phyloP scores from a whole-genome alignment of 2,797 vertebrate genomes.

The Arnoldichthys spilopterus region DNA sequence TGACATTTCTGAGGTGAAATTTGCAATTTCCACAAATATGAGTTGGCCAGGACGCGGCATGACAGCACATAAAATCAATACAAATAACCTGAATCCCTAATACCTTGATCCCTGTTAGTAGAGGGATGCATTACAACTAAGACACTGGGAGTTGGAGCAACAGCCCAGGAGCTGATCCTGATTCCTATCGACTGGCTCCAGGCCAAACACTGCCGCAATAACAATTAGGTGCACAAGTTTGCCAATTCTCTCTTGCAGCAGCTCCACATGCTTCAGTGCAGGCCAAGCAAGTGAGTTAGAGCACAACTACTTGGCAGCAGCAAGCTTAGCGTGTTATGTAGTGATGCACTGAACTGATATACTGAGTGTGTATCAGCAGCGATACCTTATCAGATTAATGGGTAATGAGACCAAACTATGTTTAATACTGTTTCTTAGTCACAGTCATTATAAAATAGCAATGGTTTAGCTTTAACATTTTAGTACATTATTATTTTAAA shows the following conservation, averaged over 20 bases:
- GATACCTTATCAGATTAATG: not conserved
- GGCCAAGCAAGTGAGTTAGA: conserved; percentile 59
- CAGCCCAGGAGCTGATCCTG: conserved; percentile 74
- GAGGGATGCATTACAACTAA: conserved; percentile 92
- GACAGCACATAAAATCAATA: conserved; percentile 99
- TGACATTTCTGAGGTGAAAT: conserved; percentile 99
- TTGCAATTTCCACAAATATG: conserved; percentile 98
- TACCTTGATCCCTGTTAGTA: conserved; percentile 97
- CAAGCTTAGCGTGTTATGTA: conserved; percentile 43
- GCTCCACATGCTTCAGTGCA: conserved; percentile 55
- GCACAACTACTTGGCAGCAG: conserved; percentile 77
- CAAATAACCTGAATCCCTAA: conserved; percentile 99
- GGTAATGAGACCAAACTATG: not conserved
- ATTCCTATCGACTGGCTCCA: conserved; percentile 87
- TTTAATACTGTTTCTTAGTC: not conserved
- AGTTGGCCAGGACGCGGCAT: conserved; percentile 89
- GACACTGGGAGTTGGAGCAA: conserved; percentile 79
- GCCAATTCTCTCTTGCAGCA: conserved; percentile 71
- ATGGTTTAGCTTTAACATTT: not conserved
- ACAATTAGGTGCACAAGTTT: conserved; percentile 84
- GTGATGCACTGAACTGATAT: not conserved
- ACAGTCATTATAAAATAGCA: too few relatives aligned
- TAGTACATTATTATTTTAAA: not conserved
- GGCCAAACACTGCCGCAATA: conserved; percentile 82
- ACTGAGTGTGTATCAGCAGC: not conserved